Percentiles rank a stretch among this genome's conserved stretches.
These are phyloP conservation scores for Drosophila rubida DNA, from an alignment of 2,888 invertebrate species.

Conservation along the genomic window DNA sequence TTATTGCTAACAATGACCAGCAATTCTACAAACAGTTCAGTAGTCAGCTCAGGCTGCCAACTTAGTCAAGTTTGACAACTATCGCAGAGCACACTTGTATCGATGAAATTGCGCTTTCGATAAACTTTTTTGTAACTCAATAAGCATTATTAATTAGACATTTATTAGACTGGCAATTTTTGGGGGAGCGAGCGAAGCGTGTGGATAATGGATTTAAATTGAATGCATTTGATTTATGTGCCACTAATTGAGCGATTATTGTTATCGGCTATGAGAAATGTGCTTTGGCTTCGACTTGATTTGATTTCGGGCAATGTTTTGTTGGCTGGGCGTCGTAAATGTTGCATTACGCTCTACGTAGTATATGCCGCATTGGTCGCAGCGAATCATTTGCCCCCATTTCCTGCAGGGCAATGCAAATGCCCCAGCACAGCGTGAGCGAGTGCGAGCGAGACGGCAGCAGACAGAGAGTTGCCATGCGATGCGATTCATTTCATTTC, in stretches of 20 bases:
- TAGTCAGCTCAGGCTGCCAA: too few species aligned
- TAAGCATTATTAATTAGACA: too few species aligned
- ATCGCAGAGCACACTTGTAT: too few species aligned
- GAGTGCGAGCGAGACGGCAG: not conserved
- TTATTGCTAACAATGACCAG: too few species aligned
- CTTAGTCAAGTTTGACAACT: too few species aligned
- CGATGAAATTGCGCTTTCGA: too few species aligned
- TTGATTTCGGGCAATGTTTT: not conserved
- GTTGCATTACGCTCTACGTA: not conserved
- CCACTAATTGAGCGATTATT: not conserved
- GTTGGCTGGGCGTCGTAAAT: too few species aligned
- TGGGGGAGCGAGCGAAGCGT: too few species aligned
- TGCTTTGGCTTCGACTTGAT: not conserved
- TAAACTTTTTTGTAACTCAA: too few species aligned
- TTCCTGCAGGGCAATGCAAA: conserved; percentile 16
- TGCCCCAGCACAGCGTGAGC: not conserved
- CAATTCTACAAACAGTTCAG: too few species aligned
- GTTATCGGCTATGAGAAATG: not conserved
- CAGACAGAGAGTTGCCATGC: conserved; percentile 3
- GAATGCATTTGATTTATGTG: not conserved
- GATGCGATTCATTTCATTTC: conserved; percentile 21
- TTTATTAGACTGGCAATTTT: too few species aligned
- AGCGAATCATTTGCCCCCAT: conserved; percentile 16
- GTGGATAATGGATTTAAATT: not conserved
- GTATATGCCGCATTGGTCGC: conserved; percentile 20